Evolutionary conservation across 2,113 vertebrate genomes (phyloP).

Genomic region (Leptocoma aspasia): DNA sequence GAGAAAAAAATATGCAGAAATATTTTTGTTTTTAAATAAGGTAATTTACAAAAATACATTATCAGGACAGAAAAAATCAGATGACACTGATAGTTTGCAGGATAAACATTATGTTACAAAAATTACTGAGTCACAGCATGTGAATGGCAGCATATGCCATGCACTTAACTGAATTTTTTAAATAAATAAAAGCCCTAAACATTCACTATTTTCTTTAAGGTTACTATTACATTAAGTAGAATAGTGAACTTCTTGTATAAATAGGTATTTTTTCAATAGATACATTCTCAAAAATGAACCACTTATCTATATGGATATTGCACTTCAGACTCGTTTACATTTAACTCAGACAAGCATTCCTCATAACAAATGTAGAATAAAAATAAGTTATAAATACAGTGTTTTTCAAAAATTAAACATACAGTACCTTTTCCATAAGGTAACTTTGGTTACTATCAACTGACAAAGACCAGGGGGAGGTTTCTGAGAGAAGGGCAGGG

Average conservation of each 20-base stretch:
- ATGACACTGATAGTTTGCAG: background rate
- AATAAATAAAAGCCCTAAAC: conserved; percentile 57
- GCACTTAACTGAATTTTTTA: background rate
- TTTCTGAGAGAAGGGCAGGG: background rate
- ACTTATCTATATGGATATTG: conserved; percentile 64
- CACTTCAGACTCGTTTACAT: conserved; percentile 65
- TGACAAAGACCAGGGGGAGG: conserved; percentile 14
- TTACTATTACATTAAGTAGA: conserved; percentile 47
- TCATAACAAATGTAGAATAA: conserved; percentile 50
- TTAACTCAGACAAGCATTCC: conserved; percentile 54
- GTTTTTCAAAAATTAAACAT: conserved; percentile 4
- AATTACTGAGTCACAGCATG: conserved; percentile 14
- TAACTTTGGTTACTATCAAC: conserved; percentile 58
- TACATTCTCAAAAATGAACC: conserved; percentile 62
- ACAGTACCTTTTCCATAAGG: conserved; percentile 42
- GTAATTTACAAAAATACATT: conserved; percentile 55
- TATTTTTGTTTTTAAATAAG: conserved; percentile 17
- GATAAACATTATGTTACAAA: conserved; percentile 26
- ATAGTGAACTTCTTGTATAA: conserved; percentile 43
- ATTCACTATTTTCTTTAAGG: conserved; percentile 34
- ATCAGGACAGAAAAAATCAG: conserved; percentile 11
- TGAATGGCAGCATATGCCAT: conserved; percentile 53
- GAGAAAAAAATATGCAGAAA: background rate
- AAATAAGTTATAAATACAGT: conserved; percentile 60
- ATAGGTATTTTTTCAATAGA: conserved; percentile 24